Base-by-base conservation (phyloP, 2,888 invertebrate genomes). In the Auanema freiburgensis region DNA sequence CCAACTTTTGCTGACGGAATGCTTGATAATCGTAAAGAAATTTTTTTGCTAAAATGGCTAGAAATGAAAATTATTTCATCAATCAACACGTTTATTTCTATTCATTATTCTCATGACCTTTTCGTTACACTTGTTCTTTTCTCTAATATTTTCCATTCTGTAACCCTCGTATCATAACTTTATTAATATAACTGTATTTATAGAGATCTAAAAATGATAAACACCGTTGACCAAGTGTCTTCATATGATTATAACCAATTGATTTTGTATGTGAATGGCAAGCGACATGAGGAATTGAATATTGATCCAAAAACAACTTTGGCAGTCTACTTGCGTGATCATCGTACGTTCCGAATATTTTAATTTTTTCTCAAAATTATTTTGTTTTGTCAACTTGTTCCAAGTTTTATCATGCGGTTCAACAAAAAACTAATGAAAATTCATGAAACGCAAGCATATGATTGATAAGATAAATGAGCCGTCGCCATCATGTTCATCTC, bases 251-350 rank as follows among this genome's bases (percentile, higher is more conserved):
- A 65, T n/a, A 58, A 70, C 33, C 59, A 66, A 10, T 66, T 81
- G 14, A 63, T 79, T 1, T 81, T 81, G 61, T 81, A 78, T 57
- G 81, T 81, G 1, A 81, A 81, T 57, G 81, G 81, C 42, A 74
- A 70, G 44, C 61, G 79, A 41, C 63, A 79, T 42, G 80, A 78
- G 54, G 80, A 77, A 44, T 64, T 42, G 16, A 55, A 63, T 51
- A 74, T 80, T 23, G 81, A 81, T 59, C 81, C 79, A 1, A 69
- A 78, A 55, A 80, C 77, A 49, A 81, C 79, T 14, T 57, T 81
- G 46, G 81, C 79, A 0, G 62, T 67, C 4, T 81, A 81, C 57
- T 60, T 81, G 50, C 60, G 81, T 33, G 79, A 81, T 62, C 61
- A 76, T 21, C 67, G 80, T 78, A 57, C 72, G 74, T 67, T 54